These are phyloP conservation scores for Cataglyphis cursor DNA, from an alignment of 2,888 invertebrate species.

Conservation along the genomic window DNA sequence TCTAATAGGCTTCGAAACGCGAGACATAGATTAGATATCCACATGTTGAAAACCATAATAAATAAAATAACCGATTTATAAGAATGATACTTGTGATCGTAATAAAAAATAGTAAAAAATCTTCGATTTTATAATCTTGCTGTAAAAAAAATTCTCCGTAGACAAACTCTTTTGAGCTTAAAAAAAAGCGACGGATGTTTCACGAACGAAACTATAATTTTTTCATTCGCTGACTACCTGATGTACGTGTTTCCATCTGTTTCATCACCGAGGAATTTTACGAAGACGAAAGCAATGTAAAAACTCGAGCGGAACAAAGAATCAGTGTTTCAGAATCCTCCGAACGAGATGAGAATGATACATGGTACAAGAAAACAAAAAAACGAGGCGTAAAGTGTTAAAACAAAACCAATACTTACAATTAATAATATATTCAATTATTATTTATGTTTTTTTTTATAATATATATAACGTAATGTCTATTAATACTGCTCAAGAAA, in stretches of 20 bases:
- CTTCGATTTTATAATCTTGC: neutral
- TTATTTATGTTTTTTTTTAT: neutral
- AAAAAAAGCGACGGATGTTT: conserved; percentile 15
- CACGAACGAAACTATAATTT: conserved; percentile 41
- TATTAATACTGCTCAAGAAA: neutral
- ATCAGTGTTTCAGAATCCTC: conserved; percentile 55
- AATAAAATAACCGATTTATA: neutral
- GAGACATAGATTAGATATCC: neutral
- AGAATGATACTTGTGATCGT: neutral
- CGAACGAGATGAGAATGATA: neutral
- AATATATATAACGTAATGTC: neutral
- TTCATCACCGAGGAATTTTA: conserved; percentile 56
- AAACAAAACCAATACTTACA: neutral
- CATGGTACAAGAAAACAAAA: neutral
- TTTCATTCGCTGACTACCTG: conserved; percentile 32
- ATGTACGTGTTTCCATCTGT: conserved; percentile 54
- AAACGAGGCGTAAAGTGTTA: neutral
- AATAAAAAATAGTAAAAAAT: neutral
- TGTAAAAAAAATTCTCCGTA: neutral
- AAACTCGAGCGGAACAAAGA: conserved; percentile 62
- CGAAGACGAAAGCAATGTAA: conserved; percentile 59
- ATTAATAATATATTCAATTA: neutral
- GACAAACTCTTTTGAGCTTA: neutral
- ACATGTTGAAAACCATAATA: neutral
- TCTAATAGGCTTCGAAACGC: neutral